A percentile compares a stretch with the other conserved stretches of the same genome.
Evolutionary conservation across 2,797 vertebrate genomes (phyloP).

Genomic region (Pitangus sulphuratus): DNA sequence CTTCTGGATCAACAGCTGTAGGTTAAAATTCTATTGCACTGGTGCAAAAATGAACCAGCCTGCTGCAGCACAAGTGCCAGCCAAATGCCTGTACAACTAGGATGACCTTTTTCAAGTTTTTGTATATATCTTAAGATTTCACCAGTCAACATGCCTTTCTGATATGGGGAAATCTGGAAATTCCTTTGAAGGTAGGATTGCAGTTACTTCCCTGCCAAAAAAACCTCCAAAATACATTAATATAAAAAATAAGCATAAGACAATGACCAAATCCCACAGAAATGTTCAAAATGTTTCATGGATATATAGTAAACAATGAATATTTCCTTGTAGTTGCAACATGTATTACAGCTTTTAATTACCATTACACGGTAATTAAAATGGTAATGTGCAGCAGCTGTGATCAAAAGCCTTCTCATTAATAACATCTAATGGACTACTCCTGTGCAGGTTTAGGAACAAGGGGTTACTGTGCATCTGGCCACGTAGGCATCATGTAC

Average conservation of each 20-base stretch:
- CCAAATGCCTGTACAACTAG: background rate
- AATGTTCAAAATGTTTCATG: background rate
- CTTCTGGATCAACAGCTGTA: background rate
- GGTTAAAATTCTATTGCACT: background rate
- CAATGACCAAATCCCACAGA: background rate
- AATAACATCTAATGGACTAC: background rate
- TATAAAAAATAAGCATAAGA: background rate
- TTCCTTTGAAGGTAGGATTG: background rate
- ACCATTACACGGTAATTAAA: background rate
- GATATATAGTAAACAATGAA: background rate
- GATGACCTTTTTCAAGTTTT: background rate
- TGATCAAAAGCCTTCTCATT: background rate
- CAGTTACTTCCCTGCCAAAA: background rate
- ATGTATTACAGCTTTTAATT: background rate
- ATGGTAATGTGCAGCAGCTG: background rate
- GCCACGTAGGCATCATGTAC: rapidly evolving
- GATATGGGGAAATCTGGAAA: background rate
- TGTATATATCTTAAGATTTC: background rate
- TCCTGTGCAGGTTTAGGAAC: background rate
- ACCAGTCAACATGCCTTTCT: background rate
- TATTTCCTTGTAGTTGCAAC: background rate
- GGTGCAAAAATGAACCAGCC: background rate
- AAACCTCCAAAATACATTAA: background rate
- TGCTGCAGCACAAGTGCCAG: background rate
- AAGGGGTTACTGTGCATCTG: background rate